These are phyloP conservation scores for Calliopum simillimum DNA, from an alignment of 2,888 invertebrate genomes.

Conservation along the genomic window DNA sequence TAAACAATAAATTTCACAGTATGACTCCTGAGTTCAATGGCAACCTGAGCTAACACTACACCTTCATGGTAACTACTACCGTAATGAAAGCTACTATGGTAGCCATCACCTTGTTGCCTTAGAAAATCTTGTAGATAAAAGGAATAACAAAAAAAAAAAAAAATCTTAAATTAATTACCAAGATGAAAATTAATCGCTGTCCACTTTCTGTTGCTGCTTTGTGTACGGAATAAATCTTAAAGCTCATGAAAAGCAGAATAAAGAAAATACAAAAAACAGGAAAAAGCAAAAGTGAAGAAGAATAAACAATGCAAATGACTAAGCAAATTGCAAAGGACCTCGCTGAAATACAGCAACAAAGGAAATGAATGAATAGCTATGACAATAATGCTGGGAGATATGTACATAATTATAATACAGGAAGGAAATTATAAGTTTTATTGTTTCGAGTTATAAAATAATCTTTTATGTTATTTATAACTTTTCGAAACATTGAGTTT, in stretches of 20 bases:
- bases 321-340: constrained; percentile 21
- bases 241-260: background rate
- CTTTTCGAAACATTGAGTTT: too few relatives aligned
- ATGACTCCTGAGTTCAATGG: too few relatives aligned
- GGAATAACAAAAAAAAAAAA: background rate
- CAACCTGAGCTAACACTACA: too few relatives aligned
- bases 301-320: constrained; percentile 26
- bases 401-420: too few relatives aligned
- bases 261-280: background rate
- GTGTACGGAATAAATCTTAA: constrained; percentile 8
- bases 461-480: too few relatives aligned
- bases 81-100: too few relatives aligned
- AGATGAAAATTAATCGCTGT: constrained; percentile 21
- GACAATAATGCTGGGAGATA: too few relatives aligned
- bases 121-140: background rate
- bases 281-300: background rate
- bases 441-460: too few relatives aligned
- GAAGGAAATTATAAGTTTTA: too few relatives aligned
- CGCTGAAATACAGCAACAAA: background rate
- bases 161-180: constrained; percentile 23
- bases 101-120: too few relatives aligned
- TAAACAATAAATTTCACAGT: too few relatives aligned
- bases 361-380: background rate
- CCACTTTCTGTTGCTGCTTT: constrained; percentile 15
- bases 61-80: too few relatives aligned